These are phyloP conservation scores for Hyperoplus immaculatus DNA, from an alignment of 2,797 vertebrate species.

Conservation along the genomic window DNA sequence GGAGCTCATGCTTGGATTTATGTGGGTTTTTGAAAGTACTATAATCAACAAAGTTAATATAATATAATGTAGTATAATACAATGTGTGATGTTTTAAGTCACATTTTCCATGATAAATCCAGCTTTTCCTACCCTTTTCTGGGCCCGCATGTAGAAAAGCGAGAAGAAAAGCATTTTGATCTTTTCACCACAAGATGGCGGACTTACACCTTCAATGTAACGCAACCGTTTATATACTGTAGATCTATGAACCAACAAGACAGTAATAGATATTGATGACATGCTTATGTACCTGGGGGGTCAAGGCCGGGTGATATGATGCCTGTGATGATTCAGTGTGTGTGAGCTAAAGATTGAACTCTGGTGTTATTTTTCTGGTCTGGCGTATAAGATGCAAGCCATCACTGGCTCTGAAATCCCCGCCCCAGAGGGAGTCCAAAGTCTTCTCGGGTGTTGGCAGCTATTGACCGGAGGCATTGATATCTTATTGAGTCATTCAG, in stretches of 20 bases:
- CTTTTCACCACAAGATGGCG: constrained; percentile 77
- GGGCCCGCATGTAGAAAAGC: not conserved
- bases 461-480: constrained; percentile 80
- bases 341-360: constrained; percentile 57
- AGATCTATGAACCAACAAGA: not conserved
- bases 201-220: constrained; percentile 19
- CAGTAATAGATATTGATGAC: not conserved
- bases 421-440: constrained; percentile 70
- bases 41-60: not conserved
- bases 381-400: constrained; percentile 53
- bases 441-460: constrained; percentile 76
- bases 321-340: constrained; percentile 57
- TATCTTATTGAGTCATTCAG: constrained; percentile 81
- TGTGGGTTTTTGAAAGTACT: not conserved
- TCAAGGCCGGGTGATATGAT: constrained; percentile 5
- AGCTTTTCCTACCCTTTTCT: not conserved
- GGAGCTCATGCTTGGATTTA: not conserved
- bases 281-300: not conserved
- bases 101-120: not conserved
- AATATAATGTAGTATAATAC: too few relatives aligned
- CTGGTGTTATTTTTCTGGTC: constrained; percentile 65
- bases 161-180: constrained; percentile 22
- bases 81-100: too few relatives aligned
- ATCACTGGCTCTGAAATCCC: constrained; percentile 52
- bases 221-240: too few relatives aligned